Evolutionary conservation across 2,113 vertebrate genomes (phyloP).

Genomic region (Takifugu flavidus): DNA sequence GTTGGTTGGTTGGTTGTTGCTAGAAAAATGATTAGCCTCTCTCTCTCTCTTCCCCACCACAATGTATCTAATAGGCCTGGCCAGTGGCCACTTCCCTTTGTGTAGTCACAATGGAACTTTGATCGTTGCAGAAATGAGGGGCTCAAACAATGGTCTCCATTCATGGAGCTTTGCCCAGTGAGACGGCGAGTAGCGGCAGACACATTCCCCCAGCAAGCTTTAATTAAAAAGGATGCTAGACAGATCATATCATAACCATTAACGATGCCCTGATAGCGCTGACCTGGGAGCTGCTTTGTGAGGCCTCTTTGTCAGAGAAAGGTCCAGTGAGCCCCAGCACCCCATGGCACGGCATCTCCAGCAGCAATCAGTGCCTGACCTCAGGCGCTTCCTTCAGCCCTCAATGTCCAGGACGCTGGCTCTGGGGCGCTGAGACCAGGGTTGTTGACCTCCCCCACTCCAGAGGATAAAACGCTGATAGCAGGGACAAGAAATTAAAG

Average conservation of each 20-base stretch:
- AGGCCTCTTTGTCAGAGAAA: slow-evolving; percentile 62
- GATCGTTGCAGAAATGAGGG: slow-evolving; percentile 64
- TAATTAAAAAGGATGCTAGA: slow-evolving; percentile 74
- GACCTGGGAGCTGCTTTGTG: slow-evolving; percentile 59
- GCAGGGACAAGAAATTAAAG: slow-evolving; percentile 71
- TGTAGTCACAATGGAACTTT: slow-evolving; percentile 66
- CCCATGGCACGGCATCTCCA: slow-evolving; percentile 50
- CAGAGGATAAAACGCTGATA: slow-evolving; percentile 66
- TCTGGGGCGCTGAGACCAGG: slow-evolving; percentile 50
- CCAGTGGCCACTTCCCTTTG: slow-evolving; percentile 67
- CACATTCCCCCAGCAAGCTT: slow-evolving; percentile 56
- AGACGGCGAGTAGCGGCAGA: slow-evolving; percentile 30
- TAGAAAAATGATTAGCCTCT: slow-evolving; percentile 71
- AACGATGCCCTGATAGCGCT: slow-evolving; percentile 72
- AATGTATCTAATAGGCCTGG: slow-evolving; percentile 67
- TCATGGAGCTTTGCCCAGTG: slow-evolving; percentile 39
- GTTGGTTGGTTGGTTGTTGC: slow-evolving; percentile 53
- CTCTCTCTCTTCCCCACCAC: slow-evolving; percentile 43
- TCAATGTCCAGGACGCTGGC: slow-evolving; percentile 58
- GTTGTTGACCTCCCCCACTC: slow-evolving; percentile 64
- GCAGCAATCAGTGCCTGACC: slow-evolving; percentile 65
- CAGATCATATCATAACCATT: slow-evolving; percentile 76
- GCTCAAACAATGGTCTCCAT: slow-evolving; percentile 69
- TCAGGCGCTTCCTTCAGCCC: slow-evolving; percentile 58
- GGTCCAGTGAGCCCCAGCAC: slow-evolving; percentile 49